phyloP scores from a whole-genome alignment of 2,797 vertebrate genomes.

The Urophycis tenuis region DNA sequence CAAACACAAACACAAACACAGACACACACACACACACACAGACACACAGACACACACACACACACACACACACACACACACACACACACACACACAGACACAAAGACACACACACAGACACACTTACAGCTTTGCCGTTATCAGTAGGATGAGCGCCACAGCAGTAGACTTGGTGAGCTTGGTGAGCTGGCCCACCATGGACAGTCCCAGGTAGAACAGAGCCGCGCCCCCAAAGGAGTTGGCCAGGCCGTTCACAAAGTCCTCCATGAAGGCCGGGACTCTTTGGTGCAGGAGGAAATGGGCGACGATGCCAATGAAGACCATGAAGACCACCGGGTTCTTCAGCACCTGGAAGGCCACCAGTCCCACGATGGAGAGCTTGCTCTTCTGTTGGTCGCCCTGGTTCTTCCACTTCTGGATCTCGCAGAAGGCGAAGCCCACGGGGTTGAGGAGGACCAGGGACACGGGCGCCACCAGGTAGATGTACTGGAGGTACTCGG shows the following conservation, averaged over 20 bases:
- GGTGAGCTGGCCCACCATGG: slow-evolving; percentile 93
- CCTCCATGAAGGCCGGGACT: slow-evolving; percentile 83
- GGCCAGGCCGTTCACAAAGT: slow-evolving; percentile 89
- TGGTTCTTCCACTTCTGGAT: slow-evolving; percentile 89
- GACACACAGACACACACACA: too few species aligned
- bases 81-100: too few species aligned
- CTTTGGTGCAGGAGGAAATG: slow-evolving; percentile 86
- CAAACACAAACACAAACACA: too few species aligned
- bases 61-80: too few species aligned
- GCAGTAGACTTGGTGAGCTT: slow-evolving; percentile 86
- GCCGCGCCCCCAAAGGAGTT: slow-evolving; percentile 93
- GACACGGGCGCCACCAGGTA: slow-evolving; percentile 96
- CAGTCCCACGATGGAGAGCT: slow-evolving; percentile 77
- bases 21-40: too few species aligned
- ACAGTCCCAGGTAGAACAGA: slow-evolving; percentile 93
- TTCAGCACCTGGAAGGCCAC: slow-evolving; percentile 77
- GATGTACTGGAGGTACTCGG: slow-evolving; percentile 95
- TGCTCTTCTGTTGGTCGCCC: slow-evolving; percentile 72
- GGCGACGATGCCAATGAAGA: slow-evolving; percentile 84
- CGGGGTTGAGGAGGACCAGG: slow-evolving; percentile 91
- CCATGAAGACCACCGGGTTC: slow-evolving; percentile 98
- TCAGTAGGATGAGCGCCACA: slow-evolving; percentile 87
- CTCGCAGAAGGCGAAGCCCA: slow-evolving; percentile 94
- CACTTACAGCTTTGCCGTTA: slow-evolving; percentile 98
- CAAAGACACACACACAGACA: too few species aligned